These are phyloP conservation scores for Maconellicoccus hirsutus DNA, from an alignment of 1,140 invertebrate genomes.

Conservation along the genomic window DNA sequence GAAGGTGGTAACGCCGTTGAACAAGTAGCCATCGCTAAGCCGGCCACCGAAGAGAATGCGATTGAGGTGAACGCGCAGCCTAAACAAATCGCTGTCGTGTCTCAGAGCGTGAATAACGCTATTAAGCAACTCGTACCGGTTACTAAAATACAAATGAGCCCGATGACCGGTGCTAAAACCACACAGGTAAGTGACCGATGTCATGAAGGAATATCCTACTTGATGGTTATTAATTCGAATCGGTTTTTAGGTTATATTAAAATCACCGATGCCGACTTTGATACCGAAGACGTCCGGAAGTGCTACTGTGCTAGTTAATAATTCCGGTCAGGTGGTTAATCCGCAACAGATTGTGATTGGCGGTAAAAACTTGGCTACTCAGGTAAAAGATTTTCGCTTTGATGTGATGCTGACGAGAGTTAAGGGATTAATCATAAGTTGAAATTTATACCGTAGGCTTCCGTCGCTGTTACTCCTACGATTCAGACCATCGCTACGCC, in stretches of 20 bases:
- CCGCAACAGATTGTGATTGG: slow-evolving; percentile 31
- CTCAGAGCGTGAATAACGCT: not conserved
- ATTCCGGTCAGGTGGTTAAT: slow-evolving; percentile 30
- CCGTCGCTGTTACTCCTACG: not conserved
- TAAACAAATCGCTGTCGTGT: not conserved
- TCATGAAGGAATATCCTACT: not conserved
- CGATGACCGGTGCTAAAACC: slow-evolving; percentile 29
- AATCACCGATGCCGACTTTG: not conserved
- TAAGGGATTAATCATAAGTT: no score
- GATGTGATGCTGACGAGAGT: no score
- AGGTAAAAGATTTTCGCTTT: slow-evolving; percentile 28
- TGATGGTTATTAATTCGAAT: not conserved
- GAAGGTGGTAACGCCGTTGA: slow-evolving; percentile 2
- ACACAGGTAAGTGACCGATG: slow-evolving; percentile 15
- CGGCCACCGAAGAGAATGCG: not conserved
- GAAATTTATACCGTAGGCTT: no score
- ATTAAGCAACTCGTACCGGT: slow-evolving; percentile 14
- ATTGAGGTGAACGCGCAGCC: not conserved
- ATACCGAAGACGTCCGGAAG: not conserved
- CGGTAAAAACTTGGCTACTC: slow-evolving; percentile 28
- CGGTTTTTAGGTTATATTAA: not conserved
- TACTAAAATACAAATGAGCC: slow-evolving; percentile 23
- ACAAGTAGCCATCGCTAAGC: not conserved
- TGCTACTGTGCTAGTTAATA: slow-evolving; percentile 29
- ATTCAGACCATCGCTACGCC: not conserved